Base-by-base conservation (phyloP, 2,113 vertebrate genomes). In the Paraplagusia blochii region DNA sequence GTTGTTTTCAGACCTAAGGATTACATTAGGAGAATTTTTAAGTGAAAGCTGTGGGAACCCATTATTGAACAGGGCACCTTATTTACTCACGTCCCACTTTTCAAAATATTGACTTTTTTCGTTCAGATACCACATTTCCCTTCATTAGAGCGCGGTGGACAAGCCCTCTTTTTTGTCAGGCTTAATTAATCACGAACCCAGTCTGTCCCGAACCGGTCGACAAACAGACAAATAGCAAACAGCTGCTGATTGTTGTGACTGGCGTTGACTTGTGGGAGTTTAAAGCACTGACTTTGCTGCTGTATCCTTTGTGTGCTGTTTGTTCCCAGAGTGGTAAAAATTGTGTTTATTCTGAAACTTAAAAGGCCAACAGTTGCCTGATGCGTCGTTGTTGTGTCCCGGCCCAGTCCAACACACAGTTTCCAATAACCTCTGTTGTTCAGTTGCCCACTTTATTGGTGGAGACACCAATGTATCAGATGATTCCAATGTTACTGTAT, bases 331-430 rank as follows among this genome's bases (percentile, higher is more conserved):
- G 71, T 54, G 74, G 49, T 78, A 78, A 74, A n/a, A 79, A 58
- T 9, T 8, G 1, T 74, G 72, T 85, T 87, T 84, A 60, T 66
- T 72, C 52, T 79, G 58, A 2, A 63, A 83, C 74, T 82, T 84
- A 75, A 84, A 76, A 75, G 58, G 5, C 56, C 16, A 51, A 58
- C 76, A 77, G 72, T 77, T 67, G 66, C 58, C 66, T 74, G 70
- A 69, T 70, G 47, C 48, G 43, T 63, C 73, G 58, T 53, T 45
- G 56, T 6, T 44, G 58, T 42, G 71, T 19, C 16, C 1, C 45
- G 33, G 8, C 44, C 57, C 57, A 50, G 1, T 1, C 61, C 68
- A 70, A 58, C 40, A 1, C 7, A 42, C 39, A 51, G 52, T 34
- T 34, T 22, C 62, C 44, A 46, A 8, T 1, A 51, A 60, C 63